Evolutionary conservation across 2,888 invertebrate species (phyloP), one percentile per base, ranked within the genome.

Genomic region (Chloroclystis v-ata): DNA sequence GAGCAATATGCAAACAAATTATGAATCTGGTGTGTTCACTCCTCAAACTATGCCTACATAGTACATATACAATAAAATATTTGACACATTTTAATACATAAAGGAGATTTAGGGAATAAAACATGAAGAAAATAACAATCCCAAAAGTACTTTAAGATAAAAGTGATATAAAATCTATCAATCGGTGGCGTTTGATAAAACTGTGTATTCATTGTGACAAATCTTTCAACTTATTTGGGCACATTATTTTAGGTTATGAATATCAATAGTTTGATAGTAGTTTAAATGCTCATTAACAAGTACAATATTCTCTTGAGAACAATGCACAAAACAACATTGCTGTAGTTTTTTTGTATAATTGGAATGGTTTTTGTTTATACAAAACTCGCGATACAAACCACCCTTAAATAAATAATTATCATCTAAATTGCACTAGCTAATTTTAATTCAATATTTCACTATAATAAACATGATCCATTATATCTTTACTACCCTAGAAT

Each of bases 351-450:
- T 37, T 54, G 52, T 48, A 41, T 40, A 41, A 29, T 61, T 80
- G 82, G 82, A 82, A 82, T 82, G 81, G 72, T 67, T 69, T 63
- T 59, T 60, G 59, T 59, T 63, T 66, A 59, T 47, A 63, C 61
- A 62, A 50, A 52, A 51, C 37, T 46, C 50, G 49, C 62, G 51
- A 61, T 69, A 73, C 69, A 74, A 71, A 73, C 69, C 75, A 71
- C 68, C 63, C 65, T 66, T 68, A 72, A 73, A 20, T 75, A 76
- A 75, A 75, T 75, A 71, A 69, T 70, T 75, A 59, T 50, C 42
- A 64, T 54, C 77, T 80, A 81, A 79, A 82, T 82, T 82, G 74
- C 73, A 76, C 82, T 82, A 82, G 60, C 80, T 80, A 80, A 60
- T 66, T 68, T 69, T 67, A 62, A 72, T n/a, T 32, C 9, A 33